Evolutionary conservation across 2,113 vertebrate genomes (phyloP).

Genomic region (Brachyistius frenatus): DNA sequence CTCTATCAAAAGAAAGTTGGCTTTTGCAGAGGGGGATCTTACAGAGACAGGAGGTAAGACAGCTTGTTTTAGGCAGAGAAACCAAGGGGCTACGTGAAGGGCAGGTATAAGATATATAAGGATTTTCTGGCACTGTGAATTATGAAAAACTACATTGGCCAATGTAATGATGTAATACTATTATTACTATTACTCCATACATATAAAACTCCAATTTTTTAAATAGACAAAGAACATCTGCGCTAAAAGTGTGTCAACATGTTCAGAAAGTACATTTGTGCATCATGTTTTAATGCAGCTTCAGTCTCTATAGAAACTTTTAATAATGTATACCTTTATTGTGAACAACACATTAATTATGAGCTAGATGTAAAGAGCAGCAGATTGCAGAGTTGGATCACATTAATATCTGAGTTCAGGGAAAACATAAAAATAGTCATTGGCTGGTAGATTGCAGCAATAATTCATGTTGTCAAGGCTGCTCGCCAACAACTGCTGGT

Average conservation of each 20-base stretch:
- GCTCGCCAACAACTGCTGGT: neutral
- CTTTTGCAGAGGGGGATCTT: too few relatives aligned
- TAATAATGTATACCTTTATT: constrained; percentile 42
- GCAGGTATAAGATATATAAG: too few relatives aligned
- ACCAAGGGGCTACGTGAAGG: too few relatives aligned
- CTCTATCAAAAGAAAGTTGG: too few relatives aligned
- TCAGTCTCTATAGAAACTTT: constrained; percentile 15
- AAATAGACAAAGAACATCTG: too few relatives aligned
- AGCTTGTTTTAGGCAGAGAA: too few relatives aligned
- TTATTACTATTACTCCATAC: too few relatives aligned
- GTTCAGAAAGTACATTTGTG: neutral
- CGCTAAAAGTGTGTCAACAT: neutral
- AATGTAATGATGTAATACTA: too few relatives aligned
- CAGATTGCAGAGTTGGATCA: constrained; percentile 15
- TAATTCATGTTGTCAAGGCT: constrained; percentile 30
- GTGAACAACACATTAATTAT: constrained; percentile 36
- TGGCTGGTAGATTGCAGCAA: constrained; percentile 9
- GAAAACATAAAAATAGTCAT: constrained; percentile 15
- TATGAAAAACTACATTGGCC: too few relatives aligned
- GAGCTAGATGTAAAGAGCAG: constrained; percentile 44
- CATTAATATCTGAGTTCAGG: neutral
- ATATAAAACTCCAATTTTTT: too few relatives aligned
- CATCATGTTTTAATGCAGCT: neutral
- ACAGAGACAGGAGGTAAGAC: too few relatives aligned
- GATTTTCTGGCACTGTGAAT: too few relatives aligned